Percentiles rank a stretch among this genome's conserved stretches.
phyloP scores from a whole-genome alignment of 2,113 vertebrate genomes.

The Calyptomena viridis region DNA sequence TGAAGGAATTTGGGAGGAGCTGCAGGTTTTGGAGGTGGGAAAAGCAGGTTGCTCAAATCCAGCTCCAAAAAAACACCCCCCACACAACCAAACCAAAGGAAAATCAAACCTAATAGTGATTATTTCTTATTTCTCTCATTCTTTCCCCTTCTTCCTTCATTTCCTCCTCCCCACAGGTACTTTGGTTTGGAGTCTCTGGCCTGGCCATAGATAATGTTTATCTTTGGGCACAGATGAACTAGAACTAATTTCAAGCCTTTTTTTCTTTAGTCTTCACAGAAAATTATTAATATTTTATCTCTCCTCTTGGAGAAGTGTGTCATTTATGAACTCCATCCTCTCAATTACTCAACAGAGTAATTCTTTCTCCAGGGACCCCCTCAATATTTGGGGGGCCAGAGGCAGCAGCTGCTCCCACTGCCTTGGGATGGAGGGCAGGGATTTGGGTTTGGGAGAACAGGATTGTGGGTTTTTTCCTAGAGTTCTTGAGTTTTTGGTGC shows the following conservation, averaged over 20 bases:
- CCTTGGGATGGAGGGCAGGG: neutral
- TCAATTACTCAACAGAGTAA: fast-evolving
- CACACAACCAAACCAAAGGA: neutral
- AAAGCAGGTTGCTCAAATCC: neutral
- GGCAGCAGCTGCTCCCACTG: neutral
- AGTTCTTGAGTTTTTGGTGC: neutral
- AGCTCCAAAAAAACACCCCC: neutral
- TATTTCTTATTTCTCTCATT: neutral
- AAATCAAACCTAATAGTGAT: neutral
- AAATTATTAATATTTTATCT: fast-evolving
- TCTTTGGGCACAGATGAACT: neutral
- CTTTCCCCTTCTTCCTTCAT: neutral
- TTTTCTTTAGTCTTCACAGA: neutral
- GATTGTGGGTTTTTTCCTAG: neutral
- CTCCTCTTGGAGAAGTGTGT: neutral
- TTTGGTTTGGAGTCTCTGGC: neutral
- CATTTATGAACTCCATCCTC: fast-evolving
- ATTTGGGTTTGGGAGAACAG: neutral
- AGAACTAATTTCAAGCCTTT: neutral
- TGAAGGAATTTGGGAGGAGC: fast-evolving
- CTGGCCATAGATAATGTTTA: fast-evolving
- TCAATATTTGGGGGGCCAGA: neutral
- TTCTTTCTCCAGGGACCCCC: neutral
- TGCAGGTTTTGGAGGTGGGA: neutral
- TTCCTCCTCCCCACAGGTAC: neutral